Conservation (phyloP, 2,888 invertebrate genomes). For the Mactromeris polynyma region DNA sequence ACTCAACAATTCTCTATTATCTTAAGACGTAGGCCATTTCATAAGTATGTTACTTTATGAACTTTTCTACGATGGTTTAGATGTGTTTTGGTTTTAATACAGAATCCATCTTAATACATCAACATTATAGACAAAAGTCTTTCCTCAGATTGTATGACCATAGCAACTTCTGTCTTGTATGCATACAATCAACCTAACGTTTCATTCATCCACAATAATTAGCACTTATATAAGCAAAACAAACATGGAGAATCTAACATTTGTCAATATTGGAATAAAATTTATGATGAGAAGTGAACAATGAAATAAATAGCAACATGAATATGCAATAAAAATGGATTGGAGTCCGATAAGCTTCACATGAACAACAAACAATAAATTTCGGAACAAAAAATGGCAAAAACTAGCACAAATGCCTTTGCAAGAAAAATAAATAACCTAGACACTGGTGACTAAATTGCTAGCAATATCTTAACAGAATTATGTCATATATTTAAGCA, state of each 20-base stretch:
- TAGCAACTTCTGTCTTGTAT: no score
- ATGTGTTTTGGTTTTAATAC: not conserved
- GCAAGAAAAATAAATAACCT: conserved; percentile 21
- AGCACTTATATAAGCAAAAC: not conserved
- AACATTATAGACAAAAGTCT: not conserved
- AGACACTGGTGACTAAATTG: not conserved
- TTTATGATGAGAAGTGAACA: conserved; percentile 13
- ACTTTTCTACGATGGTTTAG: no score
- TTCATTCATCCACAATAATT: not conserved
- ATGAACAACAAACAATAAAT: not conserved
- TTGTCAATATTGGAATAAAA: conserved; percentile 28
- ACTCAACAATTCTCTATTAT: not conserved
- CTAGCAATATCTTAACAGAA: not conserved
- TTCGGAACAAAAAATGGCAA: conserved; percentile 22
- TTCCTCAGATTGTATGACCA: not conserved
- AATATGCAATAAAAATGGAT: conserved; percentile 23
- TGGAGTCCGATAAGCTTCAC: not conserved
- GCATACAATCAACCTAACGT: not conserved
- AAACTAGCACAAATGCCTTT: conserved; percentile 11
- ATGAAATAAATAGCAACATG: conserved; percentile 48
- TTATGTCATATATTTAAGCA: conserved; percentile 3
- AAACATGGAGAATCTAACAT: not conserved
- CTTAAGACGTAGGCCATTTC: not conserved
- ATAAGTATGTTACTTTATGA: no score
- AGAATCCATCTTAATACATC: not conserved